Evolutionary conservation across 2,797 vertebrate genomes (phyloP).

Genomic region (Crenuchus spilurus): DNA sequence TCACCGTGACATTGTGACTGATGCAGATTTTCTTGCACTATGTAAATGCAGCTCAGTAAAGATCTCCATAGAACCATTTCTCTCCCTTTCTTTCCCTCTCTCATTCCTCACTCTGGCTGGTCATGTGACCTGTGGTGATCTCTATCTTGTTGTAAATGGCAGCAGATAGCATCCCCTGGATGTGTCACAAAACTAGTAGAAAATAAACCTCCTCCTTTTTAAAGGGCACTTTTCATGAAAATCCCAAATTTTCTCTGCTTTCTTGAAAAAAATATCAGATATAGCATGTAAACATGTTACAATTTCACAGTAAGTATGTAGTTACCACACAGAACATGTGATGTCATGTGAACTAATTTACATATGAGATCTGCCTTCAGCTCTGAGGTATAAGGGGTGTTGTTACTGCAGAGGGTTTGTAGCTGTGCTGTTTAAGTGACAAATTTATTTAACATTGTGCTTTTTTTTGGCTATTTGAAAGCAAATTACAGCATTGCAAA

Average conservation of each 20-base stretch:
- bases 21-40: constrained; percentile 14
- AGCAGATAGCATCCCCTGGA: constrained; percentile 24
- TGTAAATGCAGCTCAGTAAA: not conserved
- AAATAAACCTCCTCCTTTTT: not conserved
- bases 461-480: too few species aligned
- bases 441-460: too few species aligned
- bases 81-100: not conserved
- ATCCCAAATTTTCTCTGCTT: too few species aligned
- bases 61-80: not conserved
- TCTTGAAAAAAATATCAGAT: not conserved
- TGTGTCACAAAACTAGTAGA: not conserved
- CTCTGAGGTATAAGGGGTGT: too few species aligned
- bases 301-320: not conserved
- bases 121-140: constrained; percentile 48
- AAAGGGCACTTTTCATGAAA: not conserved
- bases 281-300: not conserved
- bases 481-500: too few species aligned
- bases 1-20: constrained; percentile 27
- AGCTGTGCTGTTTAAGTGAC: too few species aligned
- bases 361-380: too few species aligned
- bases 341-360: too few species aligned
- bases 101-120: constrained; percentile 2
- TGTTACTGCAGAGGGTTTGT: too few species aligned
- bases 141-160: constrained; percentile 22
- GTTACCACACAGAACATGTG: too few species aligned